Base-by-base conservation (phyloP, 2,888 invertebrate genomes). In the Mystacides longicornis region DNA sequence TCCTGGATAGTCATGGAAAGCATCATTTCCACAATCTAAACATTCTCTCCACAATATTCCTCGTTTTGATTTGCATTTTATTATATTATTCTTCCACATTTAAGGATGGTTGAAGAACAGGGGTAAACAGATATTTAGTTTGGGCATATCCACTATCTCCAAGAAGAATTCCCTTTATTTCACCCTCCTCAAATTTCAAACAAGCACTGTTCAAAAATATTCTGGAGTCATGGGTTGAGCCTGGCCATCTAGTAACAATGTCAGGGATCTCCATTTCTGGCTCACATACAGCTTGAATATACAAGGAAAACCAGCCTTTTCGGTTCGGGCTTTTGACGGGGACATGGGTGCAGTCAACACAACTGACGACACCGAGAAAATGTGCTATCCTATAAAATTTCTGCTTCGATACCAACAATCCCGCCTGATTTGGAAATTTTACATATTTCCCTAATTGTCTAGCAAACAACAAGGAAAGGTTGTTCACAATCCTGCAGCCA, bases 11-110 rank as follows among this genome's bases (percentile, higher is more conserved):
- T 27, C 56, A 57, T 18, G 57, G 59, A 51, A 60, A 60, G n/a
- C 59, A 23, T 5, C 52, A 31, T 53, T 62, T 62, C 61, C 61
- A 60, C 14, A 60, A 46, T 2, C 60, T 58, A 57, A 62, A 61
- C 14, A 60, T 16, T 16, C 62, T 22, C 52, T 62, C 62, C 3
- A 62, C 55, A 20, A 56, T 54, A 51, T 61, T 62, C 52, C 61
- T 27, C 18, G 60, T 62, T 2, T 49, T 22, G 16, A 62, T 58
- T 48, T 62, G 61, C 3, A 54, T 45, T 21, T n/a, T 37, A 49
- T 62, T 62, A 45, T 62, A 62, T 19, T 23, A 23, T 23, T 46
- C 22, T 58, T 62, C 57, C 21, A 46, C 27, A 37, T 2, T 20
- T 21, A 49, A 58, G 16, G 23, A 20, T 20, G 62, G 61, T 23